Conservation (phyloP, 1,140 invertebrate species). For the Lordiphosa mommai region DNA sequence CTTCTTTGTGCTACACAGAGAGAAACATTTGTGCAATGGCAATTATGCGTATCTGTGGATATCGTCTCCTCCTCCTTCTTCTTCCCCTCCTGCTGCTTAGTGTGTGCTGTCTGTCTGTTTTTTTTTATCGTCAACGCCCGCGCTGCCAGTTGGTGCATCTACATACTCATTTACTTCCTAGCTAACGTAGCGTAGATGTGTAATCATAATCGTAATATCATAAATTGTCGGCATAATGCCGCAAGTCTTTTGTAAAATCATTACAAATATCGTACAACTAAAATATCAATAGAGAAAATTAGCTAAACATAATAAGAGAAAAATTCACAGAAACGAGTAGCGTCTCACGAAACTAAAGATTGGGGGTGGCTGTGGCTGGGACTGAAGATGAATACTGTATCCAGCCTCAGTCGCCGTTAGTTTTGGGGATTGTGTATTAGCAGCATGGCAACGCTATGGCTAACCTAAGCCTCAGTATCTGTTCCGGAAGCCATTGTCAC, state of each 20-base stretch:
- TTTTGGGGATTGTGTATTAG: constrained; percentile 48
- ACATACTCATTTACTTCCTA: constrained; percentile 40
- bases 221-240: constrained; percentile 42
- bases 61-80: constrained; percentile 32
- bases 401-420: too few species aligned
- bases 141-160: constrained; percentile 69
- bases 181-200: too few species aligned
- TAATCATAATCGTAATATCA: constrained; percentile 54
- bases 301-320: constrained; percentile 48
- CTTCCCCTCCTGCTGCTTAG: neutral
- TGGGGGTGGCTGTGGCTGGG: constrained; percentile 3
- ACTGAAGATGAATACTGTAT: too few species aligned
- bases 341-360: constrained; percentile 36
- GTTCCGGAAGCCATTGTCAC: constrained; percentile 68
- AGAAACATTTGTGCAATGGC: constrained; percentile 52
- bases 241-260: constrained; percentile 69
- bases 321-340: constrained; percentile 52
- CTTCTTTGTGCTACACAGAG: constrained; percentile 26
- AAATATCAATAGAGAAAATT: constrained; percentile 56
- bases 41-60: constrained; percentile 59
- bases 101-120: constrained; percentile 12
- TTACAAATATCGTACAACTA: constrained; percentile 70
- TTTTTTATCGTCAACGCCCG: constrained; percentile 59
- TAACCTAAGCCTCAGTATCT: constrained; percentile 27
- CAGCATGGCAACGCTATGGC: constrained; percentile 56